These are phyloP conservation scores for Lissocephala sabroskyi DNA, from an alignment of 2,888 invertebrate species.

Conservation along the genomic window DNA sequence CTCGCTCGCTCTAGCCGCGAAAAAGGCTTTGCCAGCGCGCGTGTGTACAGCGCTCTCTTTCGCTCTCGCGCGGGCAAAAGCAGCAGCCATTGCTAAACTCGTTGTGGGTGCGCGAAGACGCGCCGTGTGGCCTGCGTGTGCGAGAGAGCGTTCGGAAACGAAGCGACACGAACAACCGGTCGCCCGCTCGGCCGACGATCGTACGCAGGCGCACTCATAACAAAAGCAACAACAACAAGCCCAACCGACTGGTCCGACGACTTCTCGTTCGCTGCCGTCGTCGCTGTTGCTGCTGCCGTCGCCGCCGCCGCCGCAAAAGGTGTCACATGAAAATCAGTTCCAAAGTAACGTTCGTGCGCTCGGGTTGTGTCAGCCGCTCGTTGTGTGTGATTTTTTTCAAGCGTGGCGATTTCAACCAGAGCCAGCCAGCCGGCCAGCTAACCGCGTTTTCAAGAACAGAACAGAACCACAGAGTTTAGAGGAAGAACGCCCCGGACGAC, in stretches of 20 bases:
- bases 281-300: constrained; percentile 24
- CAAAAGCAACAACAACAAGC: background rate
- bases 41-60: background rate
- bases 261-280: constrained; percentile 25
- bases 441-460: no score
- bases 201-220: constrained; percentile 15
- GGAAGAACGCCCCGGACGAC: no score
- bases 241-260: constrained; percentile 47
- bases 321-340: constrained; percentile 68
- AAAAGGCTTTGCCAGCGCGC: no score
- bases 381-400: constrained; percentile 40
- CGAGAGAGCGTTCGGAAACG: background rate
- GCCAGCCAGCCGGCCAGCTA: no score
- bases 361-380: constrained; percentile 50
- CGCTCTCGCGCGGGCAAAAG: background rate
- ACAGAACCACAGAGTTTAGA: no score
- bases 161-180: constrained; percentile 23
- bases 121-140: constrained; percentile 2
- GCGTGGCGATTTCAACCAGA: no score
- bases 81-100: constrained; percentile 52
- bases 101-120: background rate
- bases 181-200: constrained; percentile 11
- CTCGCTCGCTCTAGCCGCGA: constrained; percentile 19
- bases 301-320: constrained; percentile 34
- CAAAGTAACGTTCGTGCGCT: constrained; percentile 71